Evolutionary conservation across 2,113 vertebrate species (phyloP).

Genomic region (Pithys albifrons): DNA sequence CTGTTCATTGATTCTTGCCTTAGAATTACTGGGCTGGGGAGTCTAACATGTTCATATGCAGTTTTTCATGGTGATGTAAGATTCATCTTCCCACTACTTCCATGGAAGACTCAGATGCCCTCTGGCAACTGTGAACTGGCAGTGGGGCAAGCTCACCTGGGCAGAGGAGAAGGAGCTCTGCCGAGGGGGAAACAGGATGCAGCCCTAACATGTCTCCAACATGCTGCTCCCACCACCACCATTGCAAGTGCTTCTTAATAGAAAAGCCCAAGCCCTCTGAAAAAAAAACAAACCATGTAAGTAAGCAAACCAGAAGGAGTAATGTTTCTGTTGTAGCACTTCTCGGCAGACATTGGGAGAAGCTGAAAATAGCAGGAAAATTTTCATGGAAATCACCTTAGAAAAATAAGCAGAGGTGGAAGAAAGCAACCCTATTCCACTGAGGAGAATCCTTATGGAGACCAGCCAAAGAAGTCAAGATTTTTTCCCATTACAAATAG

Average conservation of each 20-base stretch:
- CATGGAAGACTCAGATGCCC: not conserved
- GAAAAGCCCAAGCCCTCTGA: not conserved
- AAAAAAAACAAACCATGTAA: not conserved
- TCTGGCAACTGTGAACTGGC: not conserved
- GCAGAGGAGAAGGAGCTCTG: not conserved
- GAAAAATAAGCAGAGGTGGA: not conserved
- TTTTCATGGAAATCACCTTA: not conserved
- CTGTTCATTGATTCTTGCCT: not conserved
- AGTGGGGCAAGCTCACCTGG: not conserved
- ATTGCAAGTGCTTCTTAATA: not conserved
- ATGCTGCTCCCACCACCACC: not conserved
- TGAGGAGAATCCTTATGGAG: not conserved
- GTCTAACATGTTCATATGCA: not conserved
- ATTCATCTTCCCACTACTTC: not conserved
- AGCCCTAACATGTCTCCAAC: not conserved
- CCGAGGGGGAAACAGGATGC: fast-evolving
- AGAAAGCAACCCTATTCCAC: not conserved
- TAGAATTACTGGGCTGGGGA: not conserved
- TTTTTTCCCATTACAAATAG: not conserved
- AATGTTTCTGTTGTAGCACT: not conserved
- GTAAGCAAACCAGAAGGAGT: not conserved
- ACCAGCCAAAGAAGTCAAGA: not conserved
- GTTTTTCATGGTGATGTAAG: not conserved
- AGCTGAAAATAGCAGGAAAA: not conserved
- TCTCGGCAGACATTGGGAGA: not conserved